A percentile compares a stretch with the other conserved stretches of the same genome.
phyloP scores from a whole-genome alignment of 92 coral and sea anemone species.

The Parazoanthus atlanticus region DNA sequence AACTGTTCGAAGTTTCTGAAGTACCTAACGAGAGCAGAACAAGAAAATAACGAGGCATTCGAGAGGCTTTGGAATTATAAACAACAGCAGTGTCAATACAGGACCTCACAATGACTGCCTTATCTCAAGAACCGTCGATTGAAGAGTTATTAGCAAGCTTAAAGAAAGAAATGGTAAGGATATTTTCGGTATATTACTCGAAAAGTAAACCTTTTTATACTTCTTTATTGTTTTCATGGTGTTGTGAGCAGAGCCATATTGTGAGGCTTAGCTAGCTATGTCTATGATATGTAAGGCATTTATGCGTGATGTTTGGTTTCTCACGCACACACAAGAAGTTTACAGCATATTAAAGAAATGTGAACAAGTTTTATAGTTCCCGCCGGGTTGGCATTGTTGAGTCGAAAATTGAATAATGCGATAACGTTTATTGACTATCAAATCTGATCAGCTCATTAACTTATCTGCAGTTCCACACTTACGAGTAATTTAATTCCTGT shows the following conservation, averaged over 20 bases:
- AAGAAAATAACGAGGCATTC: background rate
- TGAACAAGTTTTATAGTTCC: background rate
- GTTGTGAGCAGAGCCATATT: background rate
- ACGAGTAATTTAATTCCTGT: background rate
- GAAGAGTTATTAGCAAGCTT: conserved; percentile 32
- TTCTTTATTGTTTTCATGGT: background rate
- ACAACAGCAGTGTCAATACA: background rate
- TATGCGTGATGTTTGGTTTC: background rate
- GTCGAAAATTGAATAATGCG: background rate
- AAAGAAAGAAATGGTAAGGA: conserved; percentile 41
- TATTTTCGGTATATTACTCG: background rate
- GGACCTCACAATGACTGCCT: conserved; percentile 3
- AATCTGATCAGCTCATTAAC: background rate
- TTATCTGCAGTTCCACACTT: background rate
- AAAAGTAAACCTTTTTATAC: background rate
- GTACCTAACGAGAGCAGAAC: background rate
- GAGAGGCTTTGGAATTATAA: background rate
- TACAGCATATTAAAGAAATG: background rate
- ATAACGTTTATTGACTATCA: background rate
- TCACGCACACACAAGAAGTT: conserved; percentile 2
- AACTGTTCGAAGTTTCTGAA: background rate
- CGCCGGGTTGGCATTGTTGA: background rate
- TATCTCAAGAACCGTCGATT: conserved; percentile 11
- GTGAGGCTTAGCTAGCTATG: background rate
- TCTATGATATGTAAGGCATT: background rate